Evolutionary conservation across 2,888 invertebrate species (phyloP).

Genomic region (Crossocerus cetratus): DNA sequence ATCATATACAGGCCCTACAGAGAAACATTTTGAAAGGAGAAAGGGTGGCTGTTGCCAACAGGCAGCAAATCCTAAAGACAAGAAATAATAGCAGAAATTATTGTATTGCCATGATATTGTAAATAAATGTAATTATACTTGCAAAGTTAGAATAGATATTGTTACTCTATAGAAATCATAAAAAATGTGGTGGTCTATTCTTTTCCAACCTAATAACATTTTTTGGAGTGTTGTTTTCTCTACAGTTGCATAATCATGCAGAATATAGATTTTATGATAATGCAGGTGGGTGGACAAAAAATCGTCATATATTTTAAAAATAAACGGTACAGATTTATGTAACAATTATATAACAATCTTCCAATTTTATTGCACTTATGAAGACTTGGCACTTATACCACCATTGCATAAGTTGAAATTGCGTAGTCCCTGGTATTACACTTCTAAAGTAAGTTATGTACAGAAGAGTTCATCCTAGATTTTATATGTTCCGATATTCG

Average conservation of each 20-base stretch:
- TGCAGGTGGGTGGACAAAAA: too few relatives aligned
- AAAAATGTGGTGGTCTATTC: too few relatives aligned
- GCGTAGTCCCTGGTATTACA: background rate
- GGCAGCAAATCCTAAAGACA: constrained; percentile 4
- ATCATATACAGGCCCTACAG: constrained; percentile 63
- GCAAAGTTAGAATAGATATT: background rate
- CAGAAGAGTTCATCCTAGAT: constrained; percentile 7
- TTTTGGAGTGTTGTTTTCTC: too few relatives aligned
- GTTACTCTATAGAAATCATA: background rate
- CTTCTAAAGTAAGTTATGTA: constrained; percentile 13
- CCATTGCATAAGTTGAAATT: background rate
- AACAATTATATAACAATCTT: background rate
- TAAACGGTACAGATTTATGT: background rate
- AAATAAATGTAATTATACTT: background rate
- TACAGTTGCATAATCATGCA: too few relatives aligned
- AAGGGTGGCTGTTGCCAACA: constrained; percentile 1
- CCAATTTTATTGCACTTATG: background rate
- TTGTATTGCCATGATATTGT: background rate
- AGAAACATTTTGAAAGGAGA: constrained; percentile 1
- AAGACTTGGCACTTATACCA: too few relatives aligned
- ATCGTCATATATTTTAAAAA: background rate
- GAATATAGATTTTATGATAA: too few relatives aligned
- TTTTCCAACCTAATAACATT: too few relatives aligned
- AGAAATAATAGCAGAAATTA: background rate
- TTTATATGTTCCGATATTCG: background rate